Base-by-base conservation (phyloP, 2,888 invertebrate species). In the Julus scanicus region DNA sequence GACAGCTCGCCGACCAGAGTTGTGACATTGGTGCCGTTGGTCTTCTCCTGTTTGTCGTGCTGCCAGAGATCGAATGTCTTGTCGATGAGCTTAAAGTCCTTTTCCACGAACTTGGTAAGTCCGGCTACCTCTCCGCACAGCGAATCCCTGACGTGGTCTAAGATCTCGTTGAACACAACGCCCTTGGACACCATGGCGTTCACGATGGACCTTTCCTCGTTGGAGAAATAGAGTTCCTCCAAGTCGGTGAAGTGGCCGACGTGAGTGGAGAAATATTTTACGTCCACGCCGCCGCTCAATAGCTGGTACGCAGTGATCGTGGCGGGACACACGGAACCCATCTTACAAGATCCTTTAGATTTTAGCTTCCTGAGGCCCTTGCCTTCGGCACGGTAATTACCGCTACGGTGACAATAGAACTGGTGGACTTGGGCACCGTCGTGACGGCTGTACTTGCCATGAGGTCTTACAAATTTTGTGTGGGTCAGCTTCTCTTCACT, bases 391-490 rank as follows among this genome's bases (percentile, higher is more conserved):
- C 44, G 29, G 87, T 89, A 88, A 17, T 29, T 48, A 5, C 89
- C 89, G 44, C 84, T 89, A 0, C 89, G 85, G 48, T 87, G 83
- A 39, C 89, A 89, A 48, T 85, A 39, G 57, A 85, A 89, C 57
- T 37, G 53, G 20, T 84, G 53, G n/a, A 84, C 85, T 57, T 88
- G 63, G 20, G 40, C 39, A 15, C 86, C 86, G 39, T 87, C 84
- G 37, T 29, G 80, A 20, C 29, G 83, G 3, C 44, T 49, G n/a
- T 85, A 29, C n/a, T 37, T 85, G 11, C 89, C 89, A n/a, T 49
- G 49, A 13, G 53, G n/a, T 29, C 83, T 49, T 1, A 89, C 87
- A n/a, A 83, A 89, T 85, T 89, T 87, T 5, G 84, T 9, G 15
- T 29, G 49, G 1, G 63, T 39, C 2, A 1, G 3, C 49, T 84